phyloP scores from a whole-genome alignment of 2,888 invertebrate genomes.

The Acleris holmiana region DNA sequence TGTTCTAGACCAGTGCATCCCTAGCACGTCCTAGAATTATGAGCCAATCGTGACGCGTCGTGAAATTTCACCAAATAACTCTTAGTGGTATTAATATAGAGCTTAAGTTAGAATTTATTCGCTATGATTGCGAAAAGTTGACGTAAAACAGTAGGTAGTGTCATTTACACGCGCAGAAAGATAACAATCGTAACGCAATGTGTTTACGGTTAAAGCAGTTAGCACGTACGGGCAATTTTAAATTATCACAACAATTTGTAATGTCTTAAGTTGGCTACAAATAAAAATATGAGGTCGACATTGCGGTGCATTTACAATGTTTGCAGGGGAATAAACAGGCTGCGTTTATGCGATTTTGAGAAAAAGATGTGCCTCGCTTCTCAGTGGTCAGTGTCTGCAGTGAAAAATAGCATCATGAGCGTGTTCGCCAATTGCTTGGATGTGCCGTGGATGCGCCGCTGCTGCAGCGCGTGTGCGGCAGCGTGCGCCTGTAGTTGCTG shows the following conservation, averaged over 20 bases:
- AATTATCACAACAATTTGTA: conserved; percentile 3
- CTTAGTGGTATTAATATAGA: conserved; percentile 36
- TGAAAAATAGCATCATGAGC: no score
- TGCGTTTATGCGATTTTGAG: no score
- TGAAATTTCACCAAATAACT: conserved; percentile 32
- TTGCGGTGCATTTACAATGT: neutral
- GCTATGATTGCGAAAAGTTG: conserved; percentile 9
- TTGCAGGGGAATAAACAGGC: neutral
- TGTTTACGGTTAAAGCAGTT: conserved; percentile 16
- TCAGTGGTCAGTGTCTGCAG: no score
- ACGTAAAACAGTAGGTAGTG: conserved; percentile 25
- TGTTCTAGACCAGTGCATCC: conserved; percentile 51
- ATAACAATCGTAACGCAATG: conserved; percentile 33
- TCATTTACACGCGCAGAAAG: conserved; percentile 23
- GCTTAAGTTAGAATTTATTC: neutral
- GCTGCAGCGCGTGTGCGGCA: no score
- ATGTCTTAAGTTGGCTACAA: neutral
- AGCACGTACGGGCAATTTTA: conserved; percentile 13
- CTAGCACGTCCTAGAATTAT: conserved; percentile 70
- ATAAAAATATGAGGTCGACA: neutral
- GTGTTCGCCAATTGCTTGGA: no score
- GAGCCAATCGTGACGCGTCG: conserved; percentile 66
- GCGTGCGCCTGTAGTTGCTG: no score
- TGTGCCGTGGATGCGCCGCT: no score
- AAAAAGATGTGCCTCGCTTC: no score